A percentile compares a stretch with the other conserved stretches of the same genome.
Evolutionary conservation across 2,113 vertebrate genomes (phyloP).

Genomic region (Peromyscus californicus): DNA sequence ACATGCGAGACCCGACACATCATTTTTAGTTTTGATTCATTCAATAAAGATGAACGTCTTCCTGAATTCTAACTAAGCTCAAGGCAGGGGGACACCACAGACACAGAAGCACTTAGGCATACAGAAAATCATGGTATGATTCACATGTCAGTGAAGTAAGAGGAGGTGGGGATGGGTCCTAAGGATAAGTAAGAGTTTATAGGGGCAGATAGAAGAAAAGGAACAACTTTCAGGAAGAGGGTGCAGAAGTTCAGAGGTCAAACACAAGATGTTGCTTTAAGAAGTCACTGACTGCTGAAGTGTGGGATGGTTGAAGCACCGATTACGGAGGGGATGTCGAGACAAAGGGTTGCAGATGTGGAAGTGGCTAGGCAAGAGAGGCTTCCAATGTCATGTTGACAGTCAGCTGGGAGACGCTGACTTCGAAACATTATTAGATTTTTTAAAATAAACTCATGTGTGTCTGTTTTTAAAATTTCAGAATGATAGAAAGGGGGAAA

Average conservation of each 20-base stretch:
- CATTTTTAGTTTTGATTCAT: slow-evolving; percentile 32
- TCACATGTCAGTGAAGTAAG: background rate
- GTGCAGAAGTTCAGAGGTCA: background rate
- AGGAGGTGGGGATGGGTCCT: background rate
- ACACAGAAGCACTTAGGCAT: background rate
- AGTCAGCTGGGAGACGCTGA: background rate
- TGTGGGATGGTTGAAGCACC: background rate
- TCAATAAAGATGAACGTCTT: background rate
- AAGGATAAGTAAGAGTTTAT: background rate
- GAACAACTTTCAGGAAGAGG: background rate
- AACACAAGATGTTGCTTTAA: background rate
- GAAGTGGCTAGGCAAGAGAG: background rate
- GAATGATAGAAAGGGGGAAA: background rate
- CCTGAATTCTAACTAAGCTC: background rate
- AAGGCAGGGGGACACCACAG: background rate
- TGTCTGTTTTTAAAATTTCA: background rate
- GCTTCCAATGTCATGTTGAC: background rate
- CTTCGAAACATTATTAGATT: background rate
- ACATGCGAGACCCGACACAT: background rate
- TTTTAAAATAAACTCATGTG: background rate
- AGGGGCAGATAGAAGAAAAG: background rate
- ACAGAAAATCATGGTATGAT: background rate
- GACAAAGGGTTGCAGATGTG: background rate
- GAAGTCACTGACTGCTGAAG: background rate
- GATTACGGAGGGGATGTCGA: background rate